Conservation (phyloP, 2,888 invertebrate species). For the Diachrysia chrysitis region DNA sequence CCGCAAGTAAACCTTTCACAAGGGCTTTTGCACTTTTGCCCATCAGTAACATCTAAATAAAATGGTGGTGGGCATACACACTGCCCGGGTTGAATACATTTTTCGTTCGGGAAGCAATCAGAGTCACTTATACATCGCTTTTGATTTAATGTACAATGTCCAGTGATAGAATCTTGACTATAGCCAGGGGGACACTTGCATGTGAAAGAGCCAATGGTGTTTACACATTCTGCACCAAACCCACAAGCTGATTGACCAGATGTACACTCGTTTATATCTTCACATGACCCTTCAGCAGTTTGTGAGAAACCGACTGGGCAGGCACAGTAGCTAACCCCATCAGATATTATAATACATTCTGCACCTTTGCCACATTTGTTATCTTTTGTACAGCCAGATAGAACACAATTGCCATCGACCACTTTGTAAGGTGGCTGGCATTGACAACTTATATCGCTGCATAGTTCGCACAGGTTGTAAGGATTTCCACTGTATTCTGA, state of each 20-base stretch:
- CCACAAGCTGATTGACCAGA: constrained; percentile 94
- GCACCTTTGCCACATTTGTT: constrained; percentile 96
- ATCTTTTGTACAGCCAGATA: constrained; percentile 94
- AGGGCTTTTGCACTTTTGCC: constrained; percentile 96
- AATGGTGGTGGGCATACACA: constrained; percentile 97
- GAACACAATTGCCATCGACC: constrained; percentile 94
- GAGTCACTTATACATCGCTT: constrained; percentile 94
- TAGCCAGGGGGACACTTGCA: constrained; percentile 95
- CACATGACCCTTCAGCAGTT: constrained; percentile 93
- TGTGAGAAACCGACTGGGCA: constrained; percentile 96
- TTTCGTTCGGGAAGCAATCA: constrained; percentile 96
- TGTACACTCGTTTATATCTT: constrained; percentile 95
- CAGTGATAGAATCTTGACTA: constrained; percentile 94
- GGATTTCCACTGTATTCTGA: constrained; percentile 97
- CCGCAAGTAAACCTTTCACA: constrained; percentile 97
- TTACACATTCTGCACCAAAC: constrained; percentile 95
- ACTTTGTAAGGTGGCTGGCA: constrained; percentile 96
- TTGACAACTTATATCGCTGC: constrained; percentile 94
- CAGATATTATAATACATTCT: constrained; percentile 96
- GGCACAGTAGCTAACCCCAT: constrained; percentile 97
- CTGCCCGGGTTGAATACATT: constrained; percentile 97
- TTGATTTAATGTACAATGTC: constrained; percentile 94
- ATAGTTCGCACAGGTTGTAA: constrained; percentile 95
- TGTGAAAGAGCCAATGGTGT: constrained; percentile 93
- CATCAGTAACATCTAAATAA: constrained; percentile 94